Percentiles rank a stretch among this genome's conserved stretches.
These are phyloP conservation scores for Heliconius himera DNA, from an alignment of 1,140 invertebrate species.

Conservation along the genomic window DNA sequence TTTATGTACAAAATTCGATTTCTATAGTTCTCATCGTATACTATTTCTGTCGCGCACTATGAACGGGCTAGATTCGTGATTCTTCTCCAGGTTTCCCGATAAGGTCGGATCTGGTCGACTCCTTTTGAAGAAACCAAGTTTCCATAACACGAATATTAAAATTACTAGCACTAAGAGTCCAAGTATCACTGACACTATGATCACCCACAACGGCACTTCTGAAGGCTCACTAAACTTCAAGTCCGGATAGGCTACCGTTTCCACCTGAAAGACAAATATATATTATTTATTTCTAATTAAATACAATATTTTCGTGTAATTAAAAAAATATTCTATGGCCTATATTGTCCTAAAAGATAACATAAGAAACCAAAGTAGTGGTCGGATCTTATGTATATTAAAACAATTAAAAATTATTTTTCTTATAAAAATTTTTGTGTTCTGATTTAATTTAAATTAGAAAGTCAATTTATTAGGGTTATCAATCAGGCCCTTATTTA, in stretches of 20 bases:
- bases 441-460: background rate
- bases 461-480: background rate
- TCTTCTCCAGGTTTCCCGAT: conserved; percentile 91
- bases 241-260: conserved; percentile 91
- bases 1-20: conserved; percentile 53
- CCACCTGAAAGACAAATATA: conserved; percentile 82
- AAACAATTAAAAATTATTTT: too few relatives aligned
- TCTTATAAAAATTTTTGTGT: too few relatives aligned
- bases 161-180: conserved; percentile 90
- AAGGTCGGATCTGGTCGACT: conserved; percentile 90
- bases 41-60: conserved; percentile 70
- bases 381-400: background rate
- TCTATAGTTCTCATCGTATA: conserved; percentile 61
- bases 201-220: conserved; percentile 91
- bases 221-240: conserved; percentile 86
- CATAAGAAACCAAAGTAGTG: too few relatives aligned
- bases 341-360: too few relatives aligned
- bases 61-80: conserved; percentile 85
- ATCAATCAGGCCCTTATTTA: background rate
- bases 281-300: background rate
- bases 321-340: too few relatives aligned
- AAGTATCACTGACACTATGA: conserved; percentile 89
- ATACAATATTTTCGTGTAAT: background rate
- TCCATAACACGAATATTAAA: conserved; percentile 90
- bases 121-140: conserved; percentile 94